Evolutionary conservation across 30 jellyfish, hydroid and myxozoan species (phyloP).

Genomic region (Aurelia aurita complex sp. Pacific): DNA sequence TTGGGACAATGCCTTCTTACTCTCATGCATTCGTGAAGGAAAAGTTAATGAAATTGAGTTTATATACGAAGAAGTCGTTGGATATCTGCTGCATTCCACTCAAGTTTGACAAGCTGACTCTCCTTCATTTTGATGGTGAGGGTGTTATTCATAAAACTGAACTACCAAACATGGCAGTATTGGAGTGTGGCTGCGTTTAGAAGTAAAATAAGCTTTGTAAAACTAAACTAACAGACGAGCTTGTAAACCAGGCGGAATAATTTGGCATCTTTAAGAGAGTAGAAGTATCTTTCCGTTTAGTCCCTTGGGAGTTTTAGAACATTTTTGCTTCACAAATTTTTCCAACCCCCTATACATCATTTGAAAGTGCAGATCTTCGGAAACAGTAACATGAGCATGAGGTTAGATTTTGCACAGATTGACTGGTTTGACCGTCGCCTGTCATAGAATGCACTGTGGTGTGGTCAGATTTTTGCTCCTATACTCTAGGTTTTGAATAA

Average conservation of each 20-base stretch:
- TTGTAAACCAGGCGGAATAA: neutral
- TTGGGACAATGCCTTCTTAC: constrained; percentile 24
- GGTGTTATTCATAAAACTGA: constrained; percentile 30
- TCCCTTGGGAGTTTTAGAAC: too few relatives aligned
- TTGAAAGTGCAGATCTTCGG: too few relatives aligned
- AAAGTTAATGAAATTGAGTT: neutral
- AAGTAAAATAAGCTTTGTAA: neutral
- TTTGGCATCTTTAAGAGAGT: neutral
- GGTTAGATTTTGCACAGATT: too few relatives aligned
- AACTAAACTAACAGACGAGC: neutral
- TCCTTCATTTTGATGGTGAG: constrained; percentile 35
- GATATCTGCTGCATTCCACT: constrained; percentile 57
- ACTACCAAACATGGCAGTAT: constrained; percentile 43
- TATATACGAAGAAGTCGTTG: neutral
- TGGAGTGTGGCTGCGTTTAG: constrained; percentile 61
- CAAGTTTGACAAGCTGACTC: constrained; percentile 37
- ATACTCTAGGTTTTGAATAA: too few relatives aligned
- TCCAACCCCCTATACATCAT: too few relatives aligned
- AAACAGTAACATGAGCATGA: too few relatives aligned
- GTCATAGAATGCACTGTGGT: too few relatives aligned
- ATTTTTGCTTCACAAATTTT: too few relatives aligned
- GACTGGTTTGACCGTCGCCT: too few relatives aligned
- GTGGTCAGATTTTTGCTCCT: too few relatives aligned
- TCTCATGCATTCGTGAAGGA: constrained; percentile 45
- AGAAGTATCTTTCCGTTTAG: too few relatives aligned